These are phyloP conservation scores for Propithecus coquereli DNA, from an alignment of 2,113 vertebrate genomes.

Conservation along the genomic window DNA sequence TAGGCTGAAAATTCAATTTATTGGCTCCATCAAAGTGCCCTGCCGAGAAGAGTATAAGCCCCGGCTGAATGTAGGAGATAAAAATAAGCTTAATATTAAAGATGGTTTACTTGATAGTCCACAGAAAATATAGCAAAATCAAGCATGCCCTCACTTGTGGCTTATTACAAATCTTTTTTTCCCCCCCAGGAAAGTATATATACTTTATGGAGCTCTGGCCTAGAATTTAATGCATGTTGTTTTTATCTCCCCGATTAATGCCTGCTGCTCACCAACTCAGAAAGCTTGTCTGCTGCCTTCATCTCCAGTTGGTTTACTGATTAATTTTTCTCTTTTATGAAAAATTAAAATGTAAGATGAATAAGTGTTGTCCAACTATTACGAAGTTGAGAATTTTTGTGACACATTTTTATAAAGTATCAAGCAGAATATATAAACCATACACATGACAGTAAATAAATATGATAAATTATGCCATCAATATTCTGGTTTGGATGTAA, in stretches of 20 bases:
- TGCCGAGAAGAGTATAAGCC: not conserved
- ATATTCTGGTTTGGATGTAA: slow-evolving; percentile 31
- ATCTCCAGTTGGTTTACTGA: not conserved
- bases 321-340: slow-evolving; percentile 43
- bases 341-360: slow-evolving; percentile 48
- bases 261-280: not conserved
- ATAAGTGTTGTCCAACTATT: not conserved
- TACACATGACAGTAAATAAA: not conserved
- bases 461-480: not conserved
- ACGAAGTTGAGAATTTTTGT: slow-evolving; percentile 17
- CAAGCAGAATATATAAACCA: not conserved
- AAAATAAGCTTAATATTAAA: slow-evolving; percentile 43
- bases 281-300: not conserved
- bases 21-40: slow-evolving; percentile 5
- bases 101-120: slow-evolving; percentile 23
- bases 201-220: not conserved
- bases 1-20: slow-evolving; percentile 44
- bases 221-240: not conserved
- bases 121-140: slow-evolving; percentile 2
- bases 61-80: not conserved
- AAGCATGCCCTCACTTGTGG: not conserved
- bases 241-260: not conserved
- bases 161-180: not conserved
- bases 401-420: not conserved
- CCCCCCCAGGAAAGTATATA: not conserved